These are phyloP conservation scores for Telenomus remus DNA, from an alignment of 1,140 invertebrate genomes.

Conservation along the genomic window DNA sequence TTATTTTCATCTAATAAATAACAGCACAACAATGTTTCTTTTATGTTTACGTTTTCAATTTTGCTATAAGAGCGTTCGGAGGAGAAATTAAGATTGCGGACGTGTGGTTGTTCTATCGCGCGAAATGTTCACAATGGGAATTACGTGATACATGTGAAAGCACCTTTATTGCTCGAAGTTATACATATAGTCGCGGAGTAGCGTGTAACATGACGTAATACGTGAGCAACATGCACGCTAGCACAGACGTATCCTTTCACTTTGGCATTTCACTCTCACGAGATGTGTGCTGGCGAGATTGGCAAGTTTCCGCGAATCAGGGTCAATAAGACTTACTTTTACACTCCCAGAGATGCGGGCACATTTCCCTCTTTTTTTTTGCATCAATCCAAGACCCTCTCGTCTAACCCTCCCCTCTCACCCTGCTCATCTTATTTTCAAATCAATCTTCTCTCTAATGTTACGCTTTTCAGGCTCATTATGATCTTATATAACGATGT, in stretches of 20 bases:
- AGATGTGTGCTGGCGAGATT: conserved; percentile 64
- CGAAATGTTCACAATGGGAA: conserved; percentile 45
- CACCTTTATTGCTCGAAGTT: conserved; percentile 57
- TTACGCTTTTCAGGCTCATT: too few relatives aligned
- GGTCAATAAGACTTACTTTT: conserved; percentile 58
- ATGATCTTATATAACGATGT: too few relatives aligned
- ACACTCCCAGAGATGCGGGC: conserved; percentile 23
- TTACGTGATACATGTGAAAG: conserved; percentile 58
- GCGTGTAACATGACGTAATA: conserved; percentile 66
- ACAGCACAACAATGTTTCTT: too few relatives aligned
- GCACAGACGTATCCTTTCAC: conserved; percentile 69
- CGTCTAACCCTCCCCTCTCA: background rate
- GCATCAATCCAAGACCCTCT: background rate
- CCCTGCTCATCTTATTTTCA: too few relatives aligned
- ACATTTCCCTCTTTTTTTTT: conserved; percentile 42
- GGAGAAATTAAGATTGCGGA: conserved; percentile 31
- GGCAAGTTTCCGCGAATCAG: conserved; percentile 61
- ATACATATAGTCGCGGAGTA: conserved; percentile 54
- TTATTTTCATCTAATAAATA: too few relatives aligned
- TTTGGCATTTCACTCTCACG: conserved; percentile 70
- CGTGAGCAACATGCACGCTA: conserved; percentile 61
- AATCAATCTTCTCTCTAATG: too few relatives aligned
- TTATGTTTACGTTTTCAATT: too few relatives aligned
- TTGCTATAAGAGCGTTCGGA: background rate
- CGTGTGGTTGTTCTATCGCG: conserved; percentile 29